Percentiles rank a stretch among this genome's conserved stretches.
These are phyloP conservation scores for Drosophila sp. DNA, from an alignment of 1,140 invertebrate genomes.

Conservation along the genomic window DNA sequence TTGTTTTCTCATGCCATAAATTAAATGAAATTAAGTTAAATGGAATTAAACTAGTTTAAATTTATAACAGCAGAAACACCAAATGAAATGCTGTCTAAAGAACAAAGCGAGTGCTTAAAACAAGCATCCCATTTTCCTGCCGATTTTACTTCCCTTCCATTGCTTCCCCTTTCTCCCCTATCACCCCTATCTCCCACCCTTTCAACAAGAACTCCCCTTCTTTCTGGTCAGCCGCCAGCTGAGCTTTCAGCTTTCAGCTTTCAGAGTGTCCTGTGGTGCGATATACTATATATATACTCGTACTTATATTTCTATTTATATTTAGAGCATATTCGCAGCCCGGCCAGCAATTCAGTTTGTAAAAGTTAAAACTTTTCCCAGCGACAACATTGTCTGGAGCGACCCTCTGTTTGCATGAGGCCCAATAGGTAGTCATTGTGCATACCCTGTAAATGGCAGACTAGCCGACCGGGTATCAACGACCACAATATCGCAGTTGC, in stretches of 20 bases:
- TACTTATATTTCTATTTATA: conserved; percentile 46
- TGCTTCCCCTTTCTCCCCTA: background rate
- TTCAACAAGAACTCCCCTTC: background rate
- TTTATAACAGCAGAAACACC: conserved; percentile 28
- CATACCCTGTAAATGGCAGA: conserved; percentile 9
- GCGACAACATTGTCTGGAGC: conserved; percentile 76
- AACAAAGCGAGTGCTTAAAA: conserved; percentile 38
- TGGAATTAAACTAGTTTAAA: conserved; percentile 19
- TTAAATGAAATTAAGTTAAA: background rate
- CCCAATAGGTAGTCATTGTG: conserved; percentile 40
- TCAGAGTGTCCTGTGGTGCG: background rate
- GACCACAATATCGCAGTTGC: background rate
- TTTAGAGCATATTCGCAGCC: conserved; percentile 46
- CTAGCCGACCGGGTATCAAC: too few relatives aligned
- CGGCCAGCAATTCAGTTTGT: conserved; percentile 75
- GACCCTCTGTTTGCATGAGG: conserved; percentile 73
- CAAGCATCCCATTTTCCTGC: background rate
- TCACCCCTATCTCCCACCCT: background rate
- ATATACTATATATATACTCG: background rate
- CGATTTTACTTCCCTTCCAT: background rate
- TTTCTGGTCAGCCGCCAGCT: conserved; percentile 36
- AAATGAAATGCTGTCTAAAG: conserved; percentile 25
- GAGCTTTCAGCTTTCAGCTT: background rate
- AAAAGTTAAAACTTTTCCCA: conserved; percentile 76
- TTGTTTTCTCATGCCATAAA: background rate